Evolutionary conservation across 1,140 invertebrate species (phyloP).

Genomic region (Scaptomyza montana): DNA sequence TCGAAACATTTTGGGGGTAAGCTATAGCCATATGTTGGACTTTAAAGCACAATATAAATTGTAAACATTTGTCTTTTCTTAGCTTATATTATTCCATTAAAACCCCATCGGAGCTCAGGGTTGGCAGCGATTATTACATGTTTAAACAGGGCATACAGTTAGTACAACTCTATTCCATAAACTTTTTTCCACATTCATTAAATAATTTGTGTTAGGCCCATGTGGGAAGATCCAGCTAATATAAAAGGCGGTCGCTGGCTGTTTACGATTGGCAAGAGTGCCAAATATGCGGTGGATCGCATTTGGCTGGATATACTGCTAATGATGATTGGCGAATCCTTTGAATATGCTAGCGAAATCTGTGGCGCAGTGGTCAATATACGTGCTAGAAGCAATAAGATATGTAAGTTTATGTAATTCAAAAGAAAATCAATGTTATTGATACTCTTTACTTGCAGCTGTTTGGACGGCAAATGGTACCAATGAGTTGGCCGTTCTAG

Average conservation of each 20-base stretch:
- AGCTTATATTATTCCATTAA: constrained; percentile 97
- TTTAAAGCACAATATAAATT: constrained; percentile 77
- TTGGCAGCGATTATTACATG: constrained; percentile 97
- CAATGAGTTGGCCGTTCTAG: constrained; percentile 89
- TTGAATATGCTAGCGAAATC: constrained; percentile 95
- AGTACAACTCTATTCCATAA: constrained; percentile 90
- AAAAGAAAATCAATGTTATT: background rate
- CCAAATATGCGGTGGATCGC: constrained; percentile 93
- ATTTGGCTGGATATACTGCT: constrained; percentile 94
- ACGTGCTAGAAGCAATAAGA: constrained; percentile 95
- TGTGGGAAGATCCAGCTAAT: constrained; percentile 98
- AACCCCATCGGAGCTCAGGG: constrained; percentile 93
- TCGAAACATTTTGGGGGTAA: constrained; percentile 97
- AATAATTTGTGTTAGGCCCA: constrained; percentile 86
- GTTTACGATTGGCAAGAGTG: constrained; percentile 93
- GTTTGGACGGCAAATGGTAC: constrained; percentile 84
- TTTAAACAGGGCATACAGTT: constrained; percentile 96
- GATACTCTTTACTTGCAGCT: constrained; percentile 84
- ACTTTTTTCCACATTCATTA: constrained; percentile 90
- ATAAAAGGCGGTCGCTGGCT: constrained; percentile 98
- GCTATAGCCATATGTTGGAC: constrained; percentile 87
- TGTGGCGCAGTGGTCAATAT: constrained; percentile 98
- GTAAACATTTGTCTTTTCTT: constrained; percentile 90
- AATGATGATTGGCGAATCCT: constrained; percentile 98
- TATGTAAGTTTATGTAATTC: constrained; percentile 83